These are phyloP conservation scores for Orthonychiurus folsomi DNA, from an alignment of 2,888 invertebrate genomes.

Conservation along the genomic window DNA sequence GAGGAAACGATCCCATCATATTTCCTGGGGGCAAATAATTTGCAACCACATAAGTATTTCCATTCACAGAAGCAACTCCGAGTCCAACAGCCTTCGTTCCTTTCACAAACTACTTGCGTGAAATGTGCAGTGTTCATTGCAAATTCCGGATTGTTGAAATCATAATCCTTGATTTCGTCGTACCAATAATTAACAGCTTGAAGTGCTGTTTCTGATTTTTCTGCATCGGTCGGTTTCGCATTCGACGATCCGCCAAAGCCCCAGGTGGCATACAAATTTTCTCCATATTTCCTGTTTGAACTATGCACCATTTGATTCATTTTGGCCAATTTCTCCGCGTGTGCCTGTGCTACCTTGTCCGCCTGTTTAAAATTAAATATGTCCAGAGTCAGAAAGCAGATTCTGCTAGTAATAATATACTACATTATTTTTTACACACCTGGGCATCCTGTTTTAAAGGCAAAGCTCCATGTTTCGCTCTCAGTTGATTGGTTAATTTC, in stretches of 20 bases:
- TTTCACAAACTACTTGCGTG: not conserved
- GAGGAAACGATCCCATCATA: not conserved
- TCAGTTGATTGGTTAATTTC: not conserved
- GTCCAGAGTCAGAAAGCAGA: not conserved
- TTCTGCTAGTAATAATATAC: too few relatives aligned
- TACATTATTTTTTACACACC: not conserved
- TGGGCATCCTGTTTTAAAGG: not conserved
- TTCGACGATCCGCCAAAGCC: not conserved
- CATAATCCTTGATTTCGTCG: slow-evolving; percentile 8
- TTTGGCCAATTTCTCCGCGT: slow-evolving; percentile 5
- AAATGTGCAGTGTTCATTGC: not conserved
- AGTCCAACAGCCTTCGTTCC: not conserved
- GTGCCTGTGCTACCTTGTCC: not conserved
- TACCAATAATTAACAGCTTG: not conserved
- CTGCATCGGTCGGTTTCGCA: not conserved
- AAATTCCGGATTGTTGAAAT: slow-evolving; percentile 4
- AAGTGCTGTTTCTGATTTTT: slow-evolving; percentile 3
- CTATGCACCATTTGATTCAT: slow-evolving; percentile 1
- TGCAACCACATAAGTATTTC: not conserved
- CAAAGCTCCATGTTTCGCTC: not conserved
- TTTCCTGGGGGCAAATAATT: not conserved
- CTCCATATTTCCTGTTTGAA: not conserved
- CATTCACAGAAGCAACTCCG: not conserved
- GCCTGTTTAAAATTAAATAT: not conserved
- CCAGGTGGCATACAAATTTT: not conserved